phyloP scores from a whole-genome alignment of 2,797 vertebrate species.

The Falco naumanni region DNA sequence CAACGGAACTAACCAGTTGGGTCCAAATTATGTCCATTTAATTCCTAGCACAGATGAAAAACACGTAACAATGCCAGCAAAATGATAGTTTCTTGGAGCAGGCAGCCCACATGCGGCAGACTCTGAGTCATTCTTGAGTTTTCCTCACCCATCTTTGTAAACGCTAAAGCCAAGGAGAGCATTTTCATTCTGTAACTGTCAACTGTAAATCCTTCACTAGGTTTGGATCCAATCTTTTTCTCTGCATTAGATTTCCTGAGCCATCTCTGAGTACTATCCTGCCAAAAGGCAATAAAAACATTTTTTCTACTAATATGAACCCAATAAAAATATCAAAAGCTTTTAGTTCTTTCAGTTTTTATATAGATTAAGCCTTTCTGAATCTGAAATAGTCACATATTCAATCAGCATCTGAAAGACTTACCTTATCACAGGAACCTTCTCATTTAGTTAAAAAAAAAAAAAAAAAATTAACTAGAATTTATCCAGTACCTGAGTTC shows the following conservation, averaged over 20 bases:
- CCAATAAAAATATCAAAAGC: neutral
- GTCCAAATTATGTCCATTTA: neutral
- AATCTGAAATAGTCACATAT: neutral
- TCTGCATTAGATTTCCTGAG: neutral
- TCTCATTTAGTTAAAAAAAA: neutral
- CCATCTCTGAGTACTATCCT: neutral
- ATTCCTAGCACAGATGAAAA: neutral
- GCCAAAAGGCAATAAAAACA: neutral
- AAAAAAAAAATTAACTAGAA: neutral
- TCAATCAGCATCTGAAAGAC: neutral
- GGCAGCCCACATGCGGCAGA: neutral
- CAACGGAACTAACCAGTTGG: neutral
- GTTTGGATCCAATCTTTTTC: neutral
- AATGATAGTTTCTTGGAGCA: neutral
- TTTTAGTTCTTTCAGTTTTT: neutral
- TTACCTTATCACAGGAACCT: neutral
- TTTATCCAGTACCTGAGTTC: neutral
- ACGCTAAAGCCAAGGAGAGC: neutral
- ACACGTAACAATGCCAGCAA: neutral
- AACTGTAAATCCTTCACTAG: neutral
- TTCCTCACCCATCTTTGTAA: neutral
- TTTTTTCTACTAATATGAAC: neutral
- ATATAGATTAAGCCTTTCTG: neutral
- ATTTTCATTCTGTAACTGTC: neutral
- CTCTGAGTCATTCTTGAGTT: neutral